A percentile compares a stretch with the other conserved stretches of the same genome.
These are phyloP conservation scores for Gonatopus flavifemur DNA, from an alignment of 1,140 invertebrate genomes.

Conservation along the genomic window DNA sequence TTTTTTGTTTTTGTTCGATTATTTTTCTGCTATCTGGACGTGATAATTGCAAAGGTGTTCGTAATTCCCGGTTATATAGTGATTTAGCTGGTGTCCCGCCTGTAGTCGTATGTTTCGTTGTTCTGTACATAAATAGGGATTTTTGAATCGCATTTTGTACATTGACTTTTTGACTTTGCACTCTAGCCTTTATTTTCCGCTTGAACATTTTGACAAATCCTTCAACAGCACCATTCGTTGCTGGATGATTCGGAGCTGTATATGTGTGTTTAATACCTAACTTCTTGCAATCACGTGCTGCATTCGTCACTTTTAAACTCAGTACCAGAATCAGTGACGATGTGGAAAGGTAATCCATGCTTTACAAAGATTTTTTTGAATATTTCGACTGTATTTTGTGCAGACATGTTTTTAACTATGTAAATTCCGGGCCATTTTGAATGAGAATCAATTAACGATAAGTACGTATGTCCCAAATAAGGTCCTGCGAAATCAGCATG, in stretches of 20 bases:
- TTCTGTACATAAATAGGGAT: slow-evolving; percentile 12
- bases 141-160: slow-evolving; percentile 3
- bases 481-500: slow-evolving; percentile 31
- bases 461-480: not conserved
- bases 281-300: slow-evolving; percentile 1
- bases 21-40: slow-evolving; percentile 8
- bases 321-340: slow-evolving; percentile 11
- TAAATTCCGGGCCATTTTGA: slow-evolving; percentile 28
- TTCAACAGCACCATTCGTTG: slow-evolving; percentile 26
- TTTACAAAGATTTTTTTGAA: slow-evolving; percentile 12
- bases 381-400: slow-evolving; percentile 3
- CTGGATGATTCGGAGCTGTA: slow-evolving; percentile 19
- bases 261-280: slow-evolving; percentile 12
- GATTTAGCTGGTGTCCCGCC: slow-evolving; percentile 7
- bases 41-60: slow-evolving; percentile 13
- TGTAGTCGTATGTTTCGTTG: slow-evolving; percentile 7
- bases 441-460: slow-evolving; percentile 17
- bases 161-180: slow-evolving; percentile 5
- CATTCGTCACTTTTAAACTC: slow-evolving; percentile 12
- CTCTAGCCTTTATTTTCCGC: slow-evolving; percentile 7
- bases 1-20: slow-evolving; percentile 6
- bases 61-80: slow-evolving; percentile 8
- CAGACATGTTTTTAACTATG: slow-evolving; percentile 4
- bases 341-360: slow-evolving; percentile 10
- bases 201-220: slow-evolving; percentile 22